Percentiles rank a stretch among this genome's conserved stretches.
Evolutionary conservation across 2,888 invertebrate species (phyloP).

Genomic region (Noctuana brunneofusca): DNA sequence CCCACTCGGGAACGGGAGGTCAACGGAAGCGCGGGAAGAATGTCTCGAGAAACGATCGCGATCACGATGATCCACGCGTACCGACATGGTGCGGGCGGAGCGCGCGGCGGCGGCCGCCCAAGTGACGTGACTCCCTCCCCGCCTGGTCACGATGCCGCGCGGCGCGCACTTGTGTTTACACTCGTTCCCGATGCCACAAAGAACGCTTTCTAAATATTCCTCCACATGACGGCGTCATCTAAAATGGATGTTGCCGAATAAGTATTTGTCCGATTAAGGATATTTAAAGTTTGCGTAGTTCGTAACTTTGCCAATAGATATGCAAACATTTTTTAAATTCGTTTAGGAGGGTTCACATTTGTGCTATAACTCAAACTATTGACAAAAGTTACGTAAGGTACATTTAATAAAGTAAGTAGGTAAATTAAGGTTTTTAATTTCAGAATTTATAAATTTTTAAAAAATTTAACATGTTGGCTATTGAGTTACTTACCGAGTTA

Average conservation of each 20-base stretch:
- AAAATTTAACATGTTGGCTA: not conserved
- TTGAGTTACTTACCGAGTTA: not conserved
- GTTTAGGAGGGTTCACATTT: conserved; percentile 17
- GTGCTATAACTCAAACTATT: conserved; percentile 15
- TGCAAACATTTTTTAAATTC: conserved; percentile 22
- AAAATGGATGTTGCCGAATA: conserved; percentile 54
- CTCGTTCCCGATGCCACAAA: conserved; percentile 64
- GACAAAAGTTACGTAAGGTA: not conserved
- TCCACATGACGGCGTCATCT: conserved; percentile 63
- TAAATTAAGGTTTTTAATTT: not conserved
- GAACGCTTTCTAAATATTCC: conserved; percentile 70
- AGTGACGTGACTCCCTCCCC: conserved; percentile 61
- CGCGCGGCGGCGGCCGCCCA: conserved; percentile 79
- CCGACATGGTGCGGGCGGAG: conserved; percentile 78
- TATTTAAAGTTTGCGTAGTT: conserved; percentile 51
- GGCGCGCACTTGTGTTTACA: conserved; percentile 72
- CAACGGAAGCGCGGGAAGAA: conserved; percentile 79
- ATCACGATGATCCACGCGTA: conserved; percentile 76
- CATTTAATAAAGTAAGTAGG: too few relatives aligned
- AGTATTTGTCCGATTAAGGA: conserved; percentile 63
- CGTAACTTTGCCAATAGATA: conserved; percentile 30
- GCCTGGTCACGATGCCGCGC: conserved; percentile 48
- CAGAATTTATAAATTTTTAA: too few relatives aligned
- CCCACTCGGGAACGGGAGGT: conserved; percentile 70
- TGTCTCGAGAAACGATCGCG: conserved; percentile 78